Base-by-base conservation (phyloP, 2,797 vertebrate species). In the Nannoperca australis region DNA sequence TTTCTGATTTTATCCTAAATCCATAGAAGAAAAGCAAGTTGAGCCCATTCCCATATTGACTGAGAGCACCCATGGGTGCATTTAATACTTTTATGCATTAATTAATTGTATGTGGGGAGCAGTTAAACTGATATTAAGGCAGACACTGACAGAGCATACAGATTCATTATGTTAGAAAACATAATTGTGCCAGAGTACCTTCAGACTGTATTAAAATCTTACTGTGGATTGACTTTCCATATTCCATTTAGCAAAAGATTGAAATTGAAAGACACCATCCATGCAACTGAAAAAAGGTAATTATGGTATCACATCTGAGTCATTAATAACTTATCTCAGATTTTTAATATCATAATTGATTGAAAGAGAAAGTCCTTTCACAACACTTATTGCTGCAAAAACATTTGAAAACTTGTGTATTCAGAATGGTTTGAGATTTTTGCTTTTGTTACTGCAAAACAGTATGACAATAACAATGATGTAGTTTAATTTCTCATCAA, bases 71-170 rank as follows among this genome's bases (percentile, higher is more conserved):
- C 82, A 61, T 76, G 85, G 90, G 89, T 85, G 78, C 60, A 70
- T 88, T 89, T 92, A 91, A 90, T 91, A 88, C 73, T 73, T 63
- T 82, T 60, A 27, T 27, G 24, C 24, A 88, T 92, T 92, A 92
- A 93, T 92, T 91, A 89, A 92, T 92, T 87, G 87, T 80, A 86
- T 77, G 78, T 80, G 73, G 81, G 85, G 82, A 92, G 88, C 86
- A 83, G 83, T 89, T 90, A 67, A 91, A 79, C 69, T 85, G 85
- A 89, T 91, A 89, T 73, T 86, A 67, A 89, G 79, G 61, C 76
- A 82, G 83, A 79, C 65, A 70, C 42, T 63, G 47, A 50, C 80
- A 61, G 38, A 47, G 10, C 51, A 11, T 20, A 47, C 55, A 70
- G 20, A 65, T 59, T 55, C 24, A 79, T 76, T 70, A 61, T 62